Conservation (phyloP, 2,113 vertebrate genomes). For the Forbesichthys agassizii region DNA sequence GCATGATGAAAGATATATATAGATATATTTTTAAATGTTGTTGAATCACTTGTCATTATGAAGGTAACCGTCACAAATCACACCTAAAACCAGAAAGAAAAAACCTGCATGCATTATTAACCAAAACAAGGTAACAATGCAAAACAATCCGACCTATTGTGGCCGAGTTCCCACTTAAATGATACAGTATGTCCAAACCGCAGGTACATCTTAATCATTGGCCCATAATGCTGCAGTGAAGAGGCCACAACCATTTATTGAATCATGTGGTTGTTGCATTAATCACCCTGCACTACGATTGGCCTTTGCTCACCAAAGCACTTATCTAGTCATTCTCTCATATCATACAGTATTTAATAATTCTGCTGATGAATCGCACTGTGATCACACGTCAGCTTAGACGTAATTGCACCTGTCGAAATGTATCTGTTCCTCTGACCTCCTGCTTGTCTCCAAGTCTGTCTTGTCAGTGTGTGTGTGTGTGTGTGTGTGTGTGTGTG, state of each 20-base stretch:
- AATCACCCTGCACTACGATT: slow-evolving; percentile 53
- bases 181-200: slow-evolving; percentile 18
- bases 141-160: not conserved
- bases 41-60: too few relatives aligned
- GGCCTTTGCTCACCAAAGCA: slow-evolving; percentile 58
- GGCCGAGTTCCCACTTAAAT: slow-evolving; percentile 22
- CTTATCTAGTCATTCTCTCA: slow-evolving; percentile 65
- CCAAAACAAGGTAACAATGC: too few relatives aligned
- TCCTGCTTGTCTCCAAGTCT: slow-evolving; percentile 2
- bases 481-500: not conserved
- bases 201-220: slow-evolving; percentile 36
- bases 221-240: slow-evolving; percentile 36
- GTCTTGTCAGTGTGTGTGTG: not conserved
- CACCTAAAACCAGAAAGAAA: too few relatives aligned
- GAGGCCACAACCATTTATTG: slow-evolving; percentile 54
- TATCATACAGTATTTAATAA: slow-evolving; percentile 32
- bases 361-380: slow-evolving; percentile 54
- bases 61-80: too few relatives aligned
- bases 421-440: slow-evolving; percentile 11
- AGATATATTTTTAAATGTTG: too few relatives aligned
- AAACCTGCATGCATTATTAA: too few relatives aligned
- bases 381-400: slow-evolving; percentile 55
- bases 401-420: slow-evolving; percentile 59
- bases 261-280: slow-evolving; percentile 60
- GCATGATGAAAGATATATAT: too few relatives aligned